Evolutionary conservation across 2,888 invertebrate genomes (phyloP).

Genomic region (Cordylochernes scorpioides): DNA sequence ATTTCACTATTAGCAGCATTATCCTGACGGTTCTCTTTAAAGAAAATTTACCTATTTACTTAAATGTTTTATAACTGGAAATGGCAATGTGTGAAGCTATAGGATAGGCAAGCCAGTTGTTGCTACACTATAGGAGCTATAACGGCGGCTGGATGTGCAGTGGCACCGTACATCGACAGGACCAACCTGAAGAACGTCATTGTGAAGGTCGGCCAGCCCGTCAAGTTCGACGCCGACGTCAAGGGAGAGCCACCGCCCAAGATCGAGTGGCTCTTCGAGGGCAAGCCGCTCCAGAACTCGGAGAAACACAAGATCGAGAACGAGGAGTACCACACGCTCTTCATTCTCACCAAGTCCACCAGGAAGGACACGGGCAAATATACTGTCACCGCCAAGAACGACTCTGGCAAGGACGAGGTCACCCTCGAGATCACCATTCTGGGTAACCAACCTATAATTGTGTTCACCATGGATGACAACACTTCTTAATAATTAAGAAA

Average conservation of each 20-base stretch:
- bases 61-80: no score
- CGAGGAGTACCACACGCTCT: constrained; percentile 69
- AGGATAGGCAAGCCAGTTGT: no score
- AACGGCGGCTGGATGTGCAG: no score
- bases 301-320: constrained; percentile 49
- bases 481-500: no score
- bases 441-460: no score
- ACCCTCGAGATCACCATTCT: constrained; percentile 58
- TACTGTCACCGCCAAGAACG: constrained; percentile 68
- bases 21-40: no score
- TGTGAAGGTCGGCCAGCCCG: constrained; percentile 23
- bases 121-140: no score
- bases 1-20: no score
- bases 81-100: no score
- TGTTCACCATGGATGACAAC: no score
- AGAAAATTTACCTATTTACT: no score
- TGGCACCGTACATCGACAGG: constrained; percentile 25
- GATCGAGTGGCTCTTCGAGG: constrained; percentile 58
- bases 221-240: constrained; percentile 21
- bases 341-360: constrained; percentile 50
- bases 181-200: constrained; percentile 20
- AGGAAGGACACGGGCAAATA: constrained; percentile 66
- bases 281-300: constrained; percentile 37
- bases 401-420: constrained; percentile 66
- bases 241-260: constrained; percentile 23